Evolutionary conservation across 2,888 invertebrate genomes (phyloP).

Genomic region (Auanema sp.): DNA sequence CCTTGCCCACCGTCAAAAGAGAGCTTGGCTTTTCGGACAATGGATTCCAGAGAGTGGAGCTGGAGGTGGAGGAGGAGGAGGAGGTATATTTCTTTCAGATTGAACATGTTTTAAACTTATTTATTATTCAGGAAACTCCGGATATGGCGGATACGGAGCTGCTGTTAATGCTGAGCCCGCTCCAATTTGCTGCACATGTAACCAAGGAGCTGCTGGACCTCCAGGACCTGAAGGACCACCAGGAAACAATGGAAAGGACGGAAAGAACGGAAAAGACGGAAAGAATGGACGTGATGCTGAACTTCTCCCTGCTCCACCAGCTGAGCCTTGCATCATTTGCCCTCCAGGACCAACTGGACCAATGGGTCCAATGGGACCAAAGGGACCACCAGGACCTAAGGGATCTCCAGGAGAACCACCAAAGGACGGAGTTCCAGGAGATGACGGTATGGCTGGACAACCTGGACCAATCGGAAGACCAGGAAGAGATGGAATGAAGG

Average conservation of each 20-base stretch:
- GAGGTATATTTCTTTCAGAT: neutral
- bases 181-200: conserved; percentile 53
- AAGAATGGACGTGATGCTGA: conserved; percentile 51
- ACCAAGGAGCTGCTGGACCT: conserved; percentile 54
- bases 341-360: conserved; percentile 59
- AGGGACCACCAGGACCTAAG: conserved; percentile 62
- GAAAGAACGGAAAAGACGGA: conserved; percentile 53
- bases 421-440: conserved; percentile 49
- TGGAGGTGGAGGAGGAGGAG: conserved; percentile 42
- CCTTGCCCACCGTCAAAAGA: conserved; percentile 48
- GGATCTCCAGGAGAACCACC: conserved; percentile 56
- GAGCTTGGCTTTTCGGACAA: conserved; percentile 56
- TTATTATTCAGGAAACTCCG: conserved; percentile 21
- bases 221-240: conserved; percentile 55
- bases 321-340: conserved; percentile 58
- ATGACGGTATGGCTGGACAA: conserved; percentile 54
- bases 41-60: conserved; percentile 53
- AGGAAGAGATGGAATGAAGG: conserved; percentile 54
- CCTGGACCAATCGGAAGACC: conserved; percentile 53
- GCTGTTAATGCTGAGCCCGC: conserved; percentile 53
- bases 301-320: conserved; percentile 46
- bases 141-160: conserved; percentile 53
- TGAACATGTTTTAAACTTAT: neutral
- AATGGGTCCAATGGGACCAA: conserved; percentile 51
- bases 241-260: conserved; percentile 55